These are phyloP conservation scores for Drosophila pullipes DNA, from an alignment of 2,888 invertebrate species.

Conservation along the genomic window DNA sequence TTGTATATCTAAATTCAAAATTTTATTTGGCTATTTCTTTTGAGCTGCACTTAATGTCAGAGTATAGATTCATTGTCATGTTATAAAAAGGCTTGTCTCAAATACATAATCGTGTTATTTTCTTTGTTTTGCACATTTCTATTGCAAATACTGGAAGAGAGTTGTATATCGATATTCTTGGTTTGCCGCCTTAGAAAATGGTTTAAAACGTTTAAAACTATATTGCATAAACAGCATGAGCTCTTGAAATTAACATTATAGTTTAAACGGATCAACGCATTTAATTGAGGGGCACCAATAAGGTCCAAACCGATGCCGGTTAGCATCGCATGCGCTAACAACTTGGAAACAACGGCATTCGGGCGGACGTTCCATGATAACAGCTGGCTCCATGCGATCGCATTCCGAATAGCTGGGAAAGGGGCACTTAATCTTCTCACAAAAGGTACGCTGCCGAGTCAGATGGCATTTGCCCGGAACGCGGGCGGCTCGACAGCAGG, in stretches of 20 bases:
- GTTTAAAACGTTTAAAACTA: slow-evolving; percentile 21
- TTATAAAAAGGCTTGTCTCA: neutral
- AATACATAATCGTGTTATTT: neutral
- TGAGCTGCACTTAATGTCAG: neutral
- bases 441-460: neutral
- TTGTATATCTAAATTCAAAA: neutral
- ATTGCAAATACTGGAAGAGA: slow-evolving; percentile 1
- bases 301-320: neutral
- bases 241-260: slow-evolving; percentile 2
- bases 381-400: slow-evolving; percentile 14
- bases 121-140: neutral
- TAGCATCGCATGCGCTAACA: neutral
- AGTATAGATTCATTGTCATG: neutral
- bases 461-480: slow-evolving; percentile 38
- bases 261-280: slow-evolving; percentile 6
- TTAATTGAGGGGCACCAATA: slow-evolving; percentile 28
- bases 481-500: slow-evolving; percentile 57
- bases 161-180: too few species aligned
- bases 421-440: slow-evolving; percentile 53
- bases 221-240: slow-evolving; percentile 1
- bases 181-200: too few species aligned
- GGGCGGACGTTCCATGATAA: slow-evolving; percentile 14
- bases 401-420: slow-evolving; percentile 73
- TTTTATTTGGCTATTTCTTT: neutral
- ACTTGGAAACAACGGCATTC: slow-evolving; percentile 47